A percentile compares a stretch with the other conserved stretches of the same genome.
Evolutionary conservation across 2,113 vertebrate genomes (phyloP).

Genomic region (Osmerus mordax): DNA sequence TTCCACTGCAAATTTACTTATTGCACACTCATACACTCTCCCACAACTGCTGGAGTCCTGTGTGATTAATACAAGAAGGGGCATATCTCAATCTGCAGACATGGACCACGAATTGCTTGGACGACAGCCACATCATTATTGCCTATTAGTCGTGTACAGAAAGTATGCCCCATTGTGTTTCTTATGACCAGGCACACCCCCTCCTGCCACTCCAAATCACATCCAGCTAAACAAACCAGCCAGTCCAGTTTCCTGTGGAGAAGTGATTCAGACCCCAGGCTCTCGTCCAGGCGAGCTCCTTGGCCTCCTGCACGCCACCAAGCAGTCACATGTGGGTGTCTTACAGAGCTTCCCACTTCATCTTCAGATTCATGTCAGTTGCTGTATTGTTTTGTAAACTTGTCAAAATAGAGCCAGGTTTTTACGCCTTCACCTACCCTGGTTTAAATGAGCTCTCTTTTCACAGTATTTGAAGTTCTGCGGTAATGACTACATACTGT

Average conservation of each 20-base stretch:
- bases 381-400: slow-evolving; percentile 76
- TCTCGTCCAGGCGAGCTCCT: slow-evolving; percentile 74
- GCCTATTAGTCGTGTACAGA: slow-evolving; percentile 72
- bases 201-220: slow-evolving; percentile 73
- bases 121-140: slow-evolving; percentile 72
- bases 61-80: slow-evolving; percentile 66
- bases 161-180: slow-evolving; percentile 75
- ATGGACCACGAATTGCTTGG: slow-evolving; percentile 62
- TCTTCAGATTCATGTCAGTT: slow-evolving; percentile 70
- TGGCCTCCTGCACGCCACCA: slow-evolving; percentile 76
- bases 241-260: slow-evolving; percentile 68
- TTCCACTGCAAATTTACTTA: slow-evolving; percentile 23
- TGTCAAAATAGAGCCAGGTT: slow-evolving; percentile 76
- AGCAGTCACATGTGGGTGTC: slow-evolving; percentile 77
- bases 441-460: slow-evolving; percentile 78
- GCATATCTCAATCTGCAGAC: slow-evolving; percentile 67
- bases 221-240: slow-evolving; percentile 77
- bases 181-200: slow-evolving; percentile 67
- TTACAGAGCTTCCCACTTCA: slow-evolving; percentile 50
- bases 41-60: slow-evolving; percentile 34
- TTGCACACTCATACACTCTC: slow-evolving; percentile 38
- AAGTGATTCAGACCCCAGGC: slow-evolving; percentile 74
- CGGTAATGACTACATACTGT: slow-evolving; percentile 5
- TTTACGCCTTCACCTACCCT: slow-evolving; percentile 69
- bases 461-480: slow-evolving; percentile 59